Conservation (phyloP, 2,888 invertebrate species). For the Siphonodentalium dalli region DNA sequence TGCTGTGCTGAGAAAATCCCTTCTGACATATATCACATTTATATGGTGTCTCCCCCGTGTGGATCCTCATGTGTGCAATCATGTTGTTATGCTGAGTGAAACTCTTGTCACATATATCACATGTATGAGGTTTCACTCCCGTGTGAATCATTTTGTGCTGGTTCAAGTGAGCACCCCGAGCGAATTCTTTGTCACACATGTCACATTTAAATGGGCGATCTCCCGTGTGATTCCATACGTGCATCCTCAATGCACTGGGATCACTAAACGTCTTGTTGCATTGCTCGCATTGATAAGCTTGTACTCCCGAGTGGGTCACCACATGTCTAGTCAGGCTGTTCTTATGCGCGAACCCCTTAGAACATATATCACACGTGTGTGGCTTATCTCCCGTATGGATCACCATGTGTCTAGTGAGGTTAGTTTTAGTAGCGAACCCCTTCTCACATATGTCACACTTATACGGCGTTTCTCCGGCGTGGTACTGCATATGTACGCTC, state of each 20-base stretch:
- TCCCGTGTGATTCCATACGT: constrained; percentile 12
- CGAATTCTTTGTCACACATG: neutral
- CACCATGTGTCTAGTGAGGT: too few species aligned
- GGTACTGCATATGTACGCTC: too few species aligned
- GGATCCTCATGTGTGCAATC: neutral
- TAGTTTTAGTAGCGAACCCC: too few species aligned
- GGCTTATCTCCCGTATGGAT: too few species aligned
- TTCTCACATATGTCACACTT: too few species aligned
- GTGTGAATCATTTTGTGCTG: constrained; percentile 6
- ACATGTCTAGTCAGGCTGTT: too few species aligned
- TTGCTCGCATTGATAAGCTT: constrained; percentile 3
- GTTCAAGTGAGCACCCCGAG: neutral
- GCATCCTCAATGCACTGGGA: constrained; percentile 7
- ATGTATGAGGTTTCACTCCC: constrained; percentile 6
- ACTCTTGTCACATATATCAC: constrained; percentile 8
- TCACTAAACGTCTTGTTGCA: constrained; percentile 12
- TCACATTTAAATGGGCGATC: constrained; percentile 8
- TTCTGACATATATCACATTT: constrained; percentile 6
- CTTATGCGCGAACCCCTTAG: too few species aligned
- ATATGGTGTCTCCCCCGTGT: neutral
- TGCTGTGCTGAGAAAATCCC: neutral
- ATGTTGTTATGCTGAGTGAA: constrained; percentile 3
- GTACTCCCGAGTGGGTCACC: too few species aligned
- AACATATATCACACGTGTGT: too few species aligned
- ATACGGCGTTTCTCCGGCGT: too few species aligned